Base-by-base conservation (phyloP, 2,113 vertebrate species). In the Murina feae region DNA sequence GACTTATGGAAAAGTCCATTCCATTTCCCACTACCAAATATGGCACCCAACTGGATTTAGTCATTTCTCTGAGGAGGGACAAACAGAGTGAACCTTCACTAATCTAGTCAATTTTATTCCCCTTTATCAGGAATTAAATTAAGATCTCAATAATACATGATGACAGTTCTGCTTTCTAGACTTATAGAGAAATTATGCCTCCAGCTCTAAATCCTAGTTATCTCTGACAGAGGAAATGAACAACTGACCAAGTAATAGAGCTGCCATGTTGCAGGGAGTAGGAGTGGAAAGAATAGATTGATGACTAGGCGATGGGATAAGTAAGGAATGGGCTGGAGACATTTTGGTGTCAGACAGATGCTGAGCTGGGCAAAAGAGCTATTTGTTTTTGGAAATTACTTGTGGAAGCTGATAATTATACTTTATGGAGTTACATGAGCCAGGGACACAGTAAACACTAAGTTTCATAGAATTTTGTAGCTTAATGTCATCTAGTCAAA, bases 121-220 rank as follows among this genome's bases (percentile, higher is more conserved):
- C 55, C 63, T 74, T 87, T 92, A 91, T 76, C 58, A 51, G 69
- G 80, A 94, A 82, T 68, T 89, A 94, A 94, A 93, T 95, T 85
- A 91, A 83, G 87, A 72, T 83, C 60, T 96, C 86, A 90, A 4
- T 90, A 95, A 89, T 23, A 44, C 30, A 80, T 37, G 82, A 42
- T 76, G 68, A 78, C 55, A 91, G 35, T 65, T 81, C 93, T 91
- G 74, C 65, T 91, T 75, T 95, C 92, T 74, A 58, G 89, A 80
- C 84, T 87, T 71, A 25, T 13, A 42, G 35, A 69, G 83, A 95
- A 91, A 86, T 79, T 53, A 79, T 10, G 55, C 44, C 60, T 84
- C 30, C 82, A 68, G 55, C 84, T 89, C 58, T 74, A 68, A 82
- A 53, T 78, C 35, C 69, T 68, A 35, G 44, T 93, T 93, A 49